Evolutionary conservation across 2,888 invertebrate species (phyloP), one percentile per base, ranked within the genome.

Genomic region (Blera fallax): DNA sequence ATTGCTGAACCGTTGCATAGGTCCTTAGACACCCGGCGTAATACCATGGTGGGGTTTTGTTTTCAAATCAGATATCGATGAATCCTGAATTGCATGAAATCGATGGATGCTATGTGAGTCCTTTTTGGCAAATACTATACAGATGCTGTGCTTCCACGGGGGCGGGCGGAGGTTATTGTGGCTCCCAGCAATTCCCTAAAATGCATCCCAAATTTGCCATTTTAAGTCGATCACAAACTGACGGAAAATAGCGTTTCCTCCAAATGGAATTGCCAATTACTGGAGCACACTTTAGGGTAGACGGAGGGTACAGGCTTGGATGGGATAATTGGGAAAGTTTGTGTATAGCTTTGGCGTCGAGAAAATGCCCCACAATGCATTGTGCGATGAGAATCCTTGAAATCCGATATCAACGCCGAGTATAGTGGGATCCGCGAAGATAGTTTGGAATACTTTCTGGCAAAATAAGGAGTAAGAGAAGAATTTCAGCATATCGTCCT

Each of bases 1-100:
- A 60, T 27, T 24, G 5, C 43, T 62, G 34, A 48, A 48, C 64
- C 64, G 18, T 64, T 64, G 40, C 27, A 27, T 60, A 24, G 40
- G 60, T 60, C 60, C 40, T 40, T 24, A 40, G 10, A 40, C 16
- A 14, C 27, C 10, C 37, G 2, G 32, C 1, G 8, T 34, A 34
- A 43, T 14, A 5, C 40, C 40, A 24, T 58, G n/a, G 37, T 29
- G n/a, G 34, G n/a, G 58, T 24, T 58, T 40, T 56, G 32, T 56
- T 18, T 58, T 58, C 6, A 7, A 7, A 58, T 40, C 24, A 7
- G 14, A 37, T 45, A 2, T 18, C 40, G 40, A 5, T 24, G 1
- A 4, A 24, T 43, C 2, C 24, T 24, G 24, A 24, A 24, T 24
- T 3, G 24, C 2, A 24, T 24, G 3, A n/a, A 54, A 32, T 56